These are phyloP conservation scores for Cephalopterus ornatus DNA, from an alignment of 2,113 vertebrate genomes.

Conservation along the genomic window DNA sequence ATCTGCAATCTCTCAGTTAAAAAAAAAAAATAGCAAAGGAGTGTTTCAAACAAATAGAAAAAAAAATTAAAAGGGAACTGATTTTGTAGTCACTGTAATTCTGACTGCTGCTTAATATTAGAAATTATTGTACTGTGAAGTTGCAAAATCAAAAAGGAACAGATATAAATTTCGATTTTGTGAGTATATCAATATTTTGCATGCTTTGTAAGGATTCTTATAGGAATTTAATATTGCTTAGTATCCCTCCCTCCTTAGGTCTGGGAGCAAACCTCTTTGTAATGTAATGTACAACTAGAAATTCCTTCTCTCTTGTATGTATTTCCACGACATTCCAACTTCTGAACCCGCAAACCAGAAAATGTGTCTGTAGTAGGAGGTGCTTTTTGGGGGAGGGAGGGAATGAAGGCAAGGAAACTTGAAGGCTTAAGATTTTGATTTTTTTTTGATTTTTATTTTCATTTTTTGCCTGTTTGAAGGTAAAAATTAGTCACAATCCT, in stretches of 20 bases:
- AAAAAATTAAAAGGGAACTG: slow-evolving; percentile 7
- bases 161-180: slow-evolving; percentile 47
- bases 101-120: slow-evolving; percentile 39
- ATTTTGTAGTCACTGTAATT: slow-evolving; percentile 31
- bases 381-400: slow-evolving; percentile 35
- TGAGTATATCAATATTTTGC: slow-evolving; percentile 64
- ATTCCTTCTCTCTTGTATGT: slow-evolving; percentile 58
- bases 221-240: slow-evolving; percentile 62
- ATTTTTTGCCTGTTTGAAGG: slow-evolving; percentile 13
- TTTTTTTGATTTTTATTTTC: neutral
- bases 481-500: slow-evolving; percentile 14
- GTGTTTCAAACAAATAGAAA: neutral
- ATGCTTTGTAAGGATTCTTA: slow-evolving; percentile 61
- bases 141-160: slow-evolving; percentile 29
- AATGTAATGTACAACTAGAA: slow-evolving; percentile 56
- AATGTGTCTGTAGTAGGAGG: slow-evolving; percentile 4
- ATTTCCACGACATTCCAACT: slow-evolving; percentile 53
- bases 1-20: neutral
- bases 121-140: slow-evolving; percentile 54
- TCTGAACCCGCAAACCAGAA: neutral
- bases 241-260: slow-evolving; percentile 54
- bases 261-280: slow-evolving; percentile 60
- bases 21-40: neutral
- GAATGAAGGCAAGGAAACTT: slow-evolving; percentile 30
- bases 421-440: slow-evolving; percentile 12